These are phyloP conservation scores for Miopithecus talapoin DNA, from an alignment of 2,797 vertebrate genomes.

Conservation along the genomic window DNA sequence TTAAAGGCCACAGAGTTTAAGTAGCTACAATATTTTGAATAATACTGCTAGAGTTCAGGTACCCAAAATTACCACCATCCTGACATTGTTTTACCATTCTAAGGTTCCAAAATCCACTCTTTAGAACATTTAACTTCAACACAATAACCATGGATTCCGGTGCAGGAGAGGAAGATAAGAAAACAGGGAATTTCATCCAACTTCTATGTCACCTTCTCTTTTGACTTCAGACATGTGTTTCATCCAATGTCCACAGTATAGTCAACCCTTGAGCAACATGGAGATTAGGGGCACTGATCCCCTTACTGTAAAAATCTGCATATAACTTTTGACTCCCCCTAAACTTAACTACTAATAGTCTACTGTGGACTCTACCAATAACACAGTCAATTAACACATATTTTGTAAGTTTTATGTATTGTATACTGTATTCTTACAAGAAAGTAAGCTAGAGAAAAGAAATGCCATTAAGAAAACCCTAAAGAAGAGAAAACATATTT, in stretches of 20 bases:
- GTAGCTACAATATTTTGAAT: fast-evolving
- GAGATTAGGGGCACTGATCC: neutral
- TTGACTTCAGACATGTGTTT: neutral
- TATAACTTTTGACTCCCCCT: neutral
- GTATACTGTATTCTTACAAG: neutral
- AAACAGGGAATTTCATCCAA: fast-evolving
- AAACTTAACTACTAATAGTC: neutral
- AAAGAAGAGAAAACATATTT: neutral
- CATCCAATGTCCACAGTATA: fast-evolving
- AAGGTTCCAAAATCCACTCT: too few species aligned
- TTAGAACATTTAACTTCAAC: neutral
- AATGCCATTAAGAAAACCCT: neutral
- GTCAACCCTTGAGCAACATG: neutral
- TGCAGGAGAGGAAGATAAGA: fast-evolving
- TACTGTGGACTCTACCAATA: neutral
- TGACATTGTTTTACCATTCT: too few species aligned
- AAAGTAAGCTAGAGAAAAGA: neutral
- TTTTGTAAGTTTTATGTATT: neutral
- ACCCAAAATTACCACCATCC: fast-evolving
- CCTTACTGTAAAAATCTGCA: neutral
- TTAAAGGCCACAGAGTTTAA: neutral
- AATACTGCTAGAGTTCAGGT: fast-evolving
- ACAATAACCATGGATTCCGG: fast-evolving
- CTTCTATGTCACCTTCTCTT: neutral
- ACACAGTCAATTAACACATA: neutral